Percentiles rank a stretch among this genome's conserved stretches.
Evolutionary conservation across 2,797 vertebrate species (phyloP).

Genomic region (Numenius phaeopus): DNA sequence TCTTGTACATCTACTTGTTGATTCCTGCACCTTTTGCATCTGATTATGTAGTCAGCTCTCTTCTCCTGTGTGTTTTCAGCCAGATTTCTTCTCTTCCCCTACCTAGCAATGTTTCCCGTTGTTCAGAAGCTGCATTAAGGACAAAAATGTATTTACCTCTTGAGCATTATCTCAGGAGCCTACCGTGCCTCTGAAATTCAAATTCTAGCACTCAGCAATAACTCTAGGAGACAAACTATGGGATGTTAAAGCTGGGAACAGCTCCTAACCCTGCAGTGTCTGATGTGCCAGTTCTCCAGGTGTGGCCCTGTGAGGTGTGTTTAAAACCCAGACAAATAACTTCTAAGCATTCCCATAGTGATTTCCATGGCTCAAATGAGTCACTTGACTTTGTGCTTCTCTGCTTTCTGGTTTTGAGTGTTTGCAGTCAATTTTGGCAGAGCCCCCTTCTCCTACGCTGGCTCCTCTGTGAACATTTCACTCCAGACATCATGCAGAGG

Average conservation of each 20-base stretch:
- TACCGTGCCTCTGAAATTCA: neutral
- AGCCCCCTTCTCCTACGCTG: neutral
- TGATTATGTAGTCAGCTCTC: neutral
- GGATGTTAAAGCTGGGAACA: neutral
- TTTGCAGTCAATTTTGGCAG: neutral
- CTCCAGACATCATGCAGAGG: neutral
- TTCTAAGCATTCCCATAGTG: neutral
- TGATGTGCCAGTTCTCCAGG: neutral
- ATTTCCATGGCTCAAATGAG: neutral
- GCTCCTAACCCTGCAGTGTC: accelerated
- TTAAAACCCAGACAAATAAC: neutral
- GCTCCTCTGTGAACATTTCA: neutral
- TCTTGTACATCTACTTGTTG: neutral
- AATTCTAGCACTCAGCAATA: neutral
- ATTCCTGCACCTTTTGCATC: neutral
- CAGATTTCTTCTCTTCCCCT: neutral
- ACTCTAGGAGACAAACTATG: neutral
- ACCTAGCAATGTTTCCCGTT: neutral
- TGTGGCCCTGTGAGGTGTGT: neutral
- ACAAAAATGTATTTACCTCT: neutral
- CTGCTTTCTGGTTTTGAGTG: neutral
- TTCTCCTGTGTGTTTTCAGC: neutral
- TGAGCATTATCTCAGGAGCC: neutral
- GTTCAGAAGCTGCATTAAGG: neutral
- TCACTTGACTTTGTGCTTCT: neutral